Base-by-base conservation (phyloP, 2,888 invertebrate species). In the Drosophila helvetica region DNA sequence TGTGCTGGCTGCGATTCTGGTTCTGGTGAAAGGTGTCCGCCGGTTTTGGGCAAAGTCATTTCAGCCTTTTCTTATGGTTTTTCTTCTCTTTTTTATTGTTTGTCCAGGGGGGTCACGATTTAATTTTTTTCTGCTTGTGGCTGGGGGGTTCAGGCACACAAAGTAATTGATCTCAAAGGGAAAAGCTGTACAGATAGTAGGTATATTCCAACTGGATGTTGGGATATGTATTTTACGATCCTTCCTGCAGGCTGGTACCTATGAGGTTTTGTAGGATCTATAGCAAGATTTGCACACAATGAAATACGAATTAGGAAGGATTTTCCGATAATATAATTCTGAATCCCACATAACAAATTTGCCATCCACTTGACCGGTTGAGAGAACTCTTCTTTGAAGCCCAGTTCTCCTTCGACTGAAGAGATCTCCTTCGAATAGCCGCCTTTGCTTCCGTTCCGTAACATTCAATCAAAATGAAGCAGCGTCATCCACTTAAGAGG, bases 21-120 rank as follows among this genome's bases (percentile, higher is more conserved):
- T 65, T 63, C 63, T 46, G 69, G 55, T 54, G 53, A 70, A 71
- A 76, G 74, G 73, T 74, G 74, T 66, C 61, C 66, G 66, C 60
- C 66, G 51, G 50, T 53, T 50, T 53, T 71, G 67, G 65, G 70
- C 70, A 69, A 70, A 68, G 74, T 70, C 75, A 77, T 58, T 55
- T 48, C 33, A 57, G 51, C 51, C 64, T 65, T 77, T 72, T 72
- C 66, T 55, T 67, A 56, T 6, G 55, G 57, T 22, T 27, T 65
- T 55, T 17, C 25, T 15, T 38, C 38, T 38, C 27, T 46, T 9
- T 56, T 75, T 75, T 77, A 56, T 72, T 77, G 63, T 71, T 64
- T 59, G 53, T 50, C 51, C 63, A 61, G 58, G 52, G 56, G 52
- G 65, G 62, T 76, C 76, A 65, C 64, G 70, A 74, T 77, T 75